Percentiles rank a stretch among this genome's conserved stretches.
Evolutionary conservation across 1,140 invertebrate genomes (phyloP).

Genomic region (Polypedilum pembai): DNA sequence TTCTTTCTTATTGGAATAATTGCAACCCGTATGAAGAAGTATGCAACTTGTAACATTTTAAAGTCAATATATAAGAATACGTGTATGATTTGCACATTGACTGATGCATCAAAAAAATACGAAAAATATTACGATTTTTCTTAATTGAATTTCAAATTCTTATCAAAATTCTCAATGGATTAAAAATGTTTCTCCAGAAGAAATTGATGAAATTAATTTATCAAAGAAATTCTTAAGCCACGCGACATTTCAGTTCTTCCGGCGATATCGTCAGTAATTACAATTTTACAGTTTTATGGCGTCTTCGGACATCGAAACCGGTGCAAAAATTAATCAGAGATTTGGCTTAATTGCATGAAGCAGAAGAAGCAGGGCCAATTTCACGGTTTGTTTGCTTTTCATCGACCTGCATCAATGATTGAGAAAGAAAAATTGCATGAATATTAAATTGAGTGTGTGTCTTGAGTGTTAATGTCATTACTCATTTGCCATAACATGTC

Average conservation of each 20-base stretch:
- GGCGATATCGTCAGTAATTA: slow-evolving; percentile 1
- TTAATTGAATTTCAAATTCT: no score
- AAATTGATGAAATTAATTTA: no score
- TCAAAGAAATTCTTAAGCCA: neutral
- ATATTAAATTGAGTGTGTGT: no score
- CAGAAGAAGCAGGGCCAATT: neutral
- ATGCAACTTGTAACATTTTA: no score
- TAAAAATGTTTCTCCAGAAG: no score
- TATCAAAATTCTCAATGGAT: no score
- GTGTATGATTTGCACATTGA: no score
- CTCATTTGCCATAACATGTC: neutral
- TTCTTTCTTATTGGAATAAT: no score
- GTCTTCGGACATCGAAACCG: neutral
- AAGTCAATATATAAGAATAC: no score
- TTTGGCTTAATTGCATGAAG: neutral
- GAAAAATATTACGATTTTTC: no score
- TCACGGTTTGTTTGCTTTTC: neutral
- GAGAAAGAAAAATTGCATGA: neutral
- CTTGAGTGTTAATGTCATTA: slow-evolving; percentile 4
- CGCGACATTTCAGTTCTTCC: neutral
- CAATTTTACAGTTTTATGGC: slow-evolving; percentile 1
- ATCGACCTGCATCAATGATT: neutral
- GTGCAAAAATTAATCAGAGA: neutral
- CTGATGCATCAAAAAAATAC: no score
- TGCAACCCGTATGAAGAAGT: no score